phyloP scores from a whole-genome alignment of 2,888 invertebrate species.

The Aphodius sticticus region DNA sequence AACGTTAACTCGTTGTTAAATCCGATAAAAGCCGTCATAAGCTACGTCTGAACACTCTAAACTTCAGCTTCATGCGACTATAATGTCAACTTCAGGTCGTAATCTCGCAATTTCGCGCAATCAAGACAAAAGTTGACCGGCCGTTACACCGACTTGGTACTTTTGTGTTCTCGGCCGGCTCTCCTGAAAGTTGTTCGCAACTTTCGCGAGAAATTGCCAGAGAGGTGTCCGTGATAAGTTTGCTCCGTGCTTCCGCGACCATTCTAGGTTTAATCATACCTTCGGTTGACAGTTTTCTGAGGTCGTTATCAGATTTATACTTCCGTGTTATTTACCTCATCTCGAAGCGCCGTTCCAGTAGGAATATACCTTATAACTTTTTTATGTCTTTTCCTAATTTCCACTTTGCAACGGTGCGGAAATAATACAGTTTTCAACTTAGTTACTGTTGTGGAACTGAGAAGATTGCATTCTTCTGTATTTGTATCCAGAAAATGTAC shows the following conservation, averaged over 20 bases:
- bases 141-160: neutral
- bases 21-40: neutral
- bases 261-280: neutral
- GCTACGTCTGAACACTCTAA: neutral
- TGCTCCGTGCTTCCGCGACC: neutral
- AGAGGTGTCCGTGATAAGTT: neutral
- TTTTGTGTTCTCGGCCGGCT: neutral
- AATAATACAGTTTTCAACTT: neutral
- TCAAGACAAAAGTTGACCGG: neutral
- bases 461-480: too few species aligned
- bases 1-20: neutral
- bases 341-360: neutral
- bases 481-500: too few species aligned
- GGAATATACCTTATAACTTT: neutral
- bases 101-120: neutral
- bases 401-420: neutral
- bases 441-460: too few species aligned
- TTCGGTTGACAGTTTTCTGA: neutral
- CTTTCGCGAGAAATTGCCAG: neutral
- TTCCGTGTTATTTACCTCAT: neutral
- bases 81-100: neutral
- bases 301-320: neutral
- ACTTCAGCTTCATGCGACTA: neutral
- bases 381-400: neutral
- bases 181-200: neutral